phyloP scores from a whole-genome alignment of 2,113 vertebrate species.

The Odocoileus hemionus region DNA sequence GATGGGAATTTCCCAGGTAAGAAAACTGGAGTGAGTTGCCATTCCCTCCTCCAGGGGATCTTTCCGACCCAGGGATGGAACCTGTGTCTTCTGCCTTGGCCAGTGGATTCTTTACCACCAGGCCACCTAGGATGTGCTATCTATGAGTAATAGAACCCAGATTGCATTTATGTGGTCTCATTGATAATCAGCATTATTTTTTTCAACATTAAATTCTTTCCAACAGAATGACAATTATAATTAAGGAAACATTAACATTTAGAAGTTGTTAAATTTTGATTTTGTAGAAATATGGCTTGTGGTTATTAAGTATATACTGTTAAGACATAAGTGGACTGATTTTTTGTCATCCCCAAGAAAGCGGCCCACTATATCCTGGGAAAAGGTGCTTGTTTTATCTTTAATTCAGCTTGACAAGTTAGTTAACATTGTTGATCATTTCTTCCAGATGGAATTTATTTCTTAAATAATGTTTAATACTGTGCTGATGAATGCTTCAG shows the following conservation, averaged over 20 bases:
- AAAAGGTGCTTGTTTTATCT: neutral
- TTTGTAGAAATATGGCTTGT: neutral
- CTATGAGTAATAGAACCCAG: neutral
- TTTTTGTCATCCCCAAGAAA: neutral
- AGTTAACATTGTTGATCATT: neutral
- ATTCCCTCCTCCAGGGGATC: neutral
- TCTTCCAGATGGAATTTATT: neutral
- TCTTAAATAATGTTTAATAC: neutral
- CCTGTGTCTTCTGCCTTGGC: neutral
- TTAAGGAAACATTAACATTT: neutral
- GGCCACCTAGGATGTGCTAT: neutral
- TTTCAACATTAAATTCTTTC: conserved; percentile 8
- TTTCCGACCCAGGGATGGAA: neutral
- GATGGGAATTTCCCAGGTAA: neutral
- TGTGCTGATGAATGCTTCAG: neutral
- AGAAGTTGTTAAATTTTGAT: neutral
- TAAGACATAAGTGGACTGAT: neutral
- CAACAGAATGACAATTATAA: neutral
- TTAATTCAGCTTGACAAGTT: neutral
- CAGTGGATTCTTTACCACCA: neutral
- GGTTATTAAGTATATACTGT: neutral
- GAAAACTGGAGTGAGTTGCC: neutral
- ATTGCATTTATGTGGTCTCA: neutral
- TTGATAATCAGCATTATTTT: neutral
- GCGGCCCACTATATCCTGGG: neutral